Conservation (phyloP, 2,797 vertebrate species). For the Menidia menidia region DNA sequence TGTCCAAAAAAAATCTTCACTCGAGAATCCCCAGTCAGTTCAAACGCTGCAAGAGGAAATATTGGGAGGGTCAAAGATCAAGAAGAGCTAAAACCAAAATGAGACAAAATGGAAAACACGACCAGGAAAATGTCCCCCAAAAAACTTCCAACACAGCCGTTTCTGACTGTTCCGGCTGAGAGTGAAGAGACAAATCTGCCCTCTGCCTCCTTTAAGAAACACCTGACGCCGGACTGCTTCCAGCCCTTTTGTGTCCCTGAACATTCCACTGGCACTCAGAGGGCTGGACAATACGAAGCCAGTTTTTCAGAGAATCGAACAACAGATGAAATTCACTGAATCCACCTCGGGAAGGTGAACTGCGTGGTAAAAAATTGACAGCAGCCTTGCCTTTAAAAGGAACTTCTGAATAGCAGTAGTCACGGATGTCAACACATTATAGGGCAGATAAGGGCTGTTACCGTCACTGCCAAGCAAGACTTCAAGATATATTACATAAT, state of each 20-base stretch:
- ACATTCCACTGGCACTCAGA: neutral
- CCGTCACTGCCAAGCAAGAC: neutral
- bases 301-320: conserved; percentile 8
- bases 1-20: conserved; percentile 18
- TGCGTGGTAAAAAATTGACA: conserved; percentile 39
- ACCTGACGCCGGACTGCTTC: neutral
- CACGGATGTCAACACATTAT: conserved; percentile 21
- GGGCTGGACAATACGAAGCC: conserved; percentile 13
- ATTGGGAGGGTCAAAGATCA: neutral
- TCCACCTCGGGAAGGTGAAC: conserved; percentile 15
- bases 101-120: neutral
- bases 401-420: conserved; percentile 4
- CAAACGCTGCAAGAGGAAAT: conserved; percentile 41
- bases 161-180: neutral
- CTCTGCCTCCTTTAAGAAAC: neutral
- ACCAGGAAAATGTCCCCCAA: accelerated
- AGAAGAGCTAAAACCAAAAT: neutral
- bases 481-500: neutral
- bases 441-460: conserved; percentile 24
- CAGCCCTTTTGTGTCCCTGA: neutral
- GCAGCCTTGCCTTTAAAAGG: conserved; percentile 24
- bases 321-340: conserved; percentile 16
- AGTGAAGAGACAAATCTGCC: neutral
- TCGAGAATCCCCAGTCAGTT: conserved; percentile 36
- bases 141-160: neutral